Conservation (phyloP, 2,888 invertebrate genomes). For the Orthosia gracilis region DNA sequence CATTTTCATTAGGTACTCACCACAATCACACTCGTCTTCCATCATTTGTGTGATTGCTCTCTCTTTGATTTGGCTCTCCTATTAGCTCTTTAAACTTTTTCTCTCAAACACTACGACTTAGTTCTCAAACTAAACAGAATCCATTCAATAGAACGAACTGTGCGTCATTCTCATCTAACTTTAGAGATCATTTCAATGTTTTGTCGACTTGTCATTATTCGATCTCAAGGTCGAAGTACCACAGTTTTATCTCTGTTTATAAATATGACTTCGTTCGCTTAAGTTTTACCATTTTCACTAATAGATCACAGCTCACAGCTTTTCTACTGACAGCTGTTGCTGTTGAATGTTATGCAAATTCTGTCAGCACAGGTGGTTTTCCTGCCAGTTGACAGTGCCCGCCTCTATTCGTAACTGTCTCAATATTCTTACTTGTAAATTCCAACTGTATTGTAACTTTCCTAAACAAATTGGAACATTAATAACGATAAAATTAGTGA, state of each 20-base stretch:
- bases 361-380: slow-evolving; percentile 49
- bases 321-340: slow-evolving; percentile 24
- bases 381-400: slow-evolving; percentile 13
- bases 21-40: slow-evolving; percentile 34
- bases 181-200: slow-evolving; percentile 70
- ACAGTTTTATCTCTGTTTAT: slow-evolving; percentile 69
- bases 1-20: slow-evolving; percentile 45
- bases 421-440: slow-evolving; percentile 29
- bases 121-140: slow-evolving; percentile 55
- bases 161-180: slow-evolving; percentile 73
- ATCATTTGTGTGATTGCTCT: slow-evolving; percentile 37
- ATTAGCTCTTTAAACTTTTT: slow-evolving; percentile 30
- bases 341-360: slow-evolving; percentile 49
- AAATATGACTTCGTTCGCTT: slow-evolving; percentile 76
- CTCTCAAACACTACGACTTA: slow-evolving; percentile 30
- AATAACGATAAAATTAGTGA: slow-evolving; percentile 59
- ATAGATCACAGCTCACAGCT: slow-evolving; percentile 65
- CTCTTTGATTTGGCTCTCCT: slow-evolving; percentile 31
- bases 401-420: slow-evolving; percentile 18
- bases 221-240: slow-evolving; percentile 70
- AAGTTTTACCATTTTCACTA: slow-evolving; percentile 71
- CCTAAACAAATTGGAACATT: slow-evolving; percentile 55
- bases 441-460: slow-evolving; percentile 55
- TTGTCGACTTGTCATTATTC: slow-evolving; percentile 71
- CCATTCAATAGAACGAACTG: slow-evolving; percentile 51